Percentiles rank a stretch among this genome's conserved stretches.
Evolutionary conservation across 2,113 vertebrate genomes (phyloP).

Genomic region (Hemiprocne comata): DNA sequence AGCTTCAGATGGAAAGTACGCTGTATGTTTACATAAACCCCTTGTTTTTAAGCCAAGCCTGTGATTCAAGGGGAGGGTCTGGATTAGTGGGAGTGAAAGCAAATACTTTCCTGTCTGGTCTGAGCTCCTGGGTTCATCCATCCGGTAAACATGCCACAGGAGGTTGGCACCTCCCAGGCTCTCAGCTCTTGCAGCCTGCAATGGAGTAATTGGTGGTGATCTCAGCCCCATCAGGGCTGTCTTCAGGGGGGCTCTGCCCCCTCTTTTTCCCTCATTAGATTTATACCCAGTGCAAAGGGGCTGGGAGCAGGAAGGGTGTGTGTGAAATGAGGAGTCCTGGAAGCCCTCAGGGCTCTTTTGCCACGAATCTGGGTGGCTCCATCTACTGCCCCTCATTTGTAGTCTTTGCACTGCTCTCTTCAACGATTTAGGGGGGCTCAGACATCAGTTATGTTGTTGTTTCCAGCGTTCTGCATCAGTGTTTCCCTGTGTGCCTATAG

Average conservation of each 20-base stretch:
- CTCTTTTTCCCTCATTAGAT: not conserved
- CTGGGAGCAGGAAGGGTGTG: not conserved
- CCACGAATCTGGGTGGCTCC: not conserved
- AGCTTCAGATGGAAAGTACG: not conserved
- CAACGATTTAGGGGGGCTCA: not conserved
- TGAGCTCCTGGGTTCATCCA: not conserved
- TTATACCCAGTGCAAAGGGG: not conserved
- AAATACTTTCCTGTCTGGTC: not conserved
- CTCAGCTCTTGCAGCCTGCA: not conserved
- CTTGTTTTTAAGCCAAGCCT: not conserved
- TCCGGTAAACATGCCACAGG: not conserved
- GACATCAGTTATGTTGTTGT: not conserved
- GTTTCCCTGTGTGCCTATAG: not conserved
- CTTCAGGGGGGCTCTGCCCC: not conserved
- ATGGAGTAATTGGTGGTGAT: not conserved
- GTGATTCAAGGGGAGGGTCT: conserved; percentile 43
- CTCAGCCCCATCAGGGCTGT: not conserved
- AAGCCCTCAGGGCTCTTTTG: not conserved
- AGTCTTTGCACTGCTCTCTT: not conserved
- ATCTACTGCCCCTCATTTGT: accelerated
- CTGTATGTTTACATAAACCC: conserved; percentile 26
- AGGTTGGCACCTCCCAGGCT: not conserved
- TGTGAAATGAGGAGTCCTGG: not conserved
- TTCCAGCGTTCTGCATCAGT: not conserved
- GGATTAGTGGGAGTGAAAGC: not conserved